Percentiles rank a stretch among this genome's conserved stretches.
These are phyloP conservation scores for Cygnus atratus DNA, from an alignment of 2,113 vertebrate species.

Conservation along the genomic window DNA sequence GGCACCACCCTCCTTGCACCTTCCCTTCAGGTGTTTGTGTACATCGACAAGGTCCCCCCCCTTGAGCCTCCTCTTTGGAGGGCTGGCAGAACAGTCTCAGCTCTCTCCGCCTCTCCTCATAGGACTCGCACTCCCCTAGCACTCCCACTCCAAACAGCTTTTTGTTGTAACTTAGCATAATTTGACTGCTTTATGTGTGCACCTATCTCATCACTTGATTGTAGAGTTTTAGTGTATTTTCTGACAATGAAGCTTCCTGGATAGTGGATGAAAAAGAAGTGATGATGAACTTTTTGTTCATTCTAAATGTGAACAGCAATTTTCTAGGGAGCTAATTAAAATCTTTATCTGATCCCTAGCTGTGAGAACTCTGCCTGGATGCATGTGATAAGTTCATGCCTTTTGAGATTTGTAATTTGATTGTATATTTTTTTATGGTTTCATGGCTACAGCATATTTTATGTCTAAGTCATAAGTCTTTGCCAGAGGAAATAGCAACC, in stretches of 20 bases:
- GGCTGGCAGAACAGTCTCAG: not conserved
- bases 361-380: constrained; percentile 59
- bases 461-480: not conserved
- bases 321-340: constrained; percentile 86
- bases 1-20: not conserved
- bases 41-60: too few species aligned
- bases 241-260: constrained; percentile 2
- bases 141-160: not conserved
- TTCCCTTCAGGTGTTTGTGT: not conserved
- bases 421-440: constrained; percentile 7
- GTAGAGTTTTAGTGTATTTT: constrained; percentile 20
- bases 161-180: not conserved
- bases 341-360: constrained; percentile 73
- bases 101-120: not conserved
- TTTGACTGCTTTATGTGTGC: not conserved
- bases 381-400: constrained; percentile 31
- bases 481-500: not conserved
- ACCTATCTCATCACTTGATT: not conserved
- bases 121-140: not conserved
- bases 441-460: not conserved
- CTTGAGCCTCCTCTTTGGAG: not conserved
- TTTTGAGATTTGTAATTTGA: constrained; percentile 63
- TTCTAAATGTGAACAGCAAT: constrained; percentile 72
- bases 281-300: constrained; percentile 63
- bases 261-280: constrained; percentile 47